Base-by-base conservation (phyloP, 2,113 vertebrate genomes). In the rat (Rattus norvegicus) region DNA sequence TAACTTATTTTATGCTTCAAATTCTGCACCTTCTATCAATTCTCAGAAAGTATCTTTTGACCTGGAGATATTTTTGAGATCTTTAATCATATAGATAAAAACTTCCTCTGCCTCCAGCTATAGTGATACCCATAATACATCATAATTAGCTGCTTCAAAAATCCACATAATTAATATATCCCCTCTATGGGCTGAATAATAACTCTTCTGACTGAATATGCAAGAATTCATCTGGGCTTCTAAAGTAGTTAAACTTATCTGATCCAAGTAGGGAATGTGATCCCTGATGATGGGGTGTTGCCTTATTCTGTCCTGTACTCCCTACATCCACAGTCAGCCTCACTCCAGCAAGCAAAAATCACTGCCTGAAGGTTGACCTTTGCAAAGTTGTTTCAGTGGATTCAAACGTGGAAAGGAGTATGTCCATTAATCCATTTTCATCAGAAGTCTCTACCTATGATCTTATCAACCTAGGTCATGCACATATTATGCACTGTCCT, bases 51-150 rank as follows among this genome's bases (percentile, higher is more conserved):
- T 65, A 54, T 65, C 73, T 94, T 77, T 90, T 76, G 33, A 92
- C 54, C 90, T 47, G 28, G 33, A 94, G 88, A 79, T 13, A 88
- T 92, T 81, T 89, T 67, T 20, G 75, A 90, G 52, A 54, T 92
- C 91, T 76, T 95, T 43, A 75, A 59, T 88, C 54, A 94, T 26
- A 59, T n/a, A 89, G 56, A 93, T 61, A 91, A 52, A 91, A 59
- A 89, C 0, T 65, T 88, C n/a, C 28, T 93, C 80, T 92, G 19
- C 54, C 52, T 91, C 28, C 30, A 73, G 56, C 19, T 72, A 84
- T 5, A 93, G 69, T 30, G 30, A 36, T 61, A 93, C 56, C 13
- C 63, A 43, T 20, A 81, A 95, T 73, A 90, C 88, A 90, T 56
- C 88, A 85, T 73, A 90, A 63, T 61, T 61, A 93, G 85, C 69